Evolutionary conservation across 2,113 vertebrate genomes (phyloP).

Genomic region (Litocranius walleri): DNA sequence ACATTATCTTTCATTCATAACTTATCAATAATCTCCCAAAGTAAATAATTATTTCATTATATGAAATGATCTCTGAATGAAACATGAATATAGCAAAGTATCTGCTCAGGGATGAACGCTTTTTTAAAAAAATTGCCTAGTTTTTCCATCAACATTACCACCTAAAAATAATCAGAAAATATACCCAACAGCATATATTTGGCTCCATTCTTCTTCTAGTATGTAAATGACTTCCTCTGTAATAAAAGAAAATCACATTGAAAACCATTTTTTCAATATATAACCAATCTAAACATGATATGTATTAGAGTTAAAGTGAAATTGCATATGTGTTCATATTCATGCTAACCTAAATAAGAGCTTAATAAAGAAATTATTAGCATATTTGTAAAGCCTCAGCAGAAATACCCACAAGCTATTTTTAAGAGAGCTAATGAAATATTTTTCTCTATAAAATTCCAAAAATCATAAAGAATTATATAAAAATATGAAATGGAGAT

Average conservation of each 20-base stretch:
- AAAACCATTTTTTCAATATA: slow-evolving; percentile 19
- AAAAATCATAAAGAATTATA: neutral
- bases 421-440: slow-evolving; percentile 20
- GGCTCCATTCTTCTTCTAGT: slow-evolving; percentile 14
- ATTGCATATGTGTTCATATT: slow-evolving; percentile 34
- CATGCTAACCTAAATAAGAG: slow-evolving; percentile 19
- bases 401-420: neutral
- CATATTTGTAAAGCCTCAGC: neutral
- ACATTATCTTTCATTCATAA: slow-evolving; percentile 55
- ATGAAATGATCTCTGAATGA: slow-evolving; percentile 47
- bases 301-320: slow-evolving; percentile 6
- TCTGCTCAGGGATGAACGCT: slow-evolving; percentile 33
- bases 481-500: neutral
- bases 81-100: slow-evolving; percentile 32
- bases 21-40: slow-evolving; percentile 51
- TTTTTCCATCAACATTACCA: slow-evolving; percentile 58
- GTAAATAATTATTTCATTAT: slow-evolving; percentile 57
- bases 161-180: slow-evolving; percentile 67
- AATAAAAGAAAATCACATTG: neutral
- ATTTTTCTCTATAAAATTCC: slow-evolving; percentile 33
- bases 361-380: slow-evolving; percentile 35
- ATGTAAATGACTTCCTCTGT: slow-evolving; percentile 34
- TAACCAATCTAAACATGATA: slow-evolving; percentile 23
- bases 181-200: neutral
- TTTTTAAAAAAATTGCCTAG: neutral